A percentile compares a stretch with the other conserved stretches of the same genome.
Conservation (phyloP, 2,888 invertebrate genomes). For the Hoplodrina blanda region DNA sequence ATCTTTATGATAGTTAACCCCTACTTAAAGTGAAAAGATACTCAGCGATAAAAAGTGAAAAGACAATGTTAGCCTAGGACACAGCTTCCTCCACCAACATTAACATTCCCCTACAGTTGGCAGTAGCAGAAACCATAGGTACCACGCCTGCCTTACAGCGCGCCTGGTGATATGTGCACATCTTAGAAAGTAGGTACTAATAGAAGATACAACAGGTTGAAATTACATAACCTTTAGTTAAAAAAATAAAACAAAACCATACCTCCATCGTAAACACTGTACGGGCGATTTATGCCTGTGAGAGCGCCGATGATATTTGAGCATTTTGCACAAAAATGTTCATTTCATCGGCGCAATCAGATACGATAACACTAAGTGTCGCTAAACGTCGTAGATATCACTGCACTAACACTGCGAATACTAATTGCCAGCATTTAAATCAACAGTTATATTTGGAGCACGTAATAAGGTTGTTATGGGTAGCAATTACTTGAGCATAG, state of each 20-base stretch:
- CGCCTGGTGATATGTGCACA: not conserved
- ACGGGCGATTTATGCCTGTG: constrained; percentile 89
- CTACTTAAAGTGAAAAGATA: too few species aligned
- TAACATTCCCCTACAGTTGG: not conserved
- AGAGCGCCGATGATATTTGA: constrained; percentile 90
- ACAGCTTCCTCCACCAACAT: too few species aligned
- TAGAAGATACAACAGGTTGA: not conserved
- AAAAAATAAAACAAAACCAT: constrained; percentile 48
- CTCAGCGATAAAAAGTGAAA: too few species aligned
- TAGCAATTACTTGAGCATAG: constrained; percentile 64
- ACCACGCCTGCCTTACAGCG: not conserved
- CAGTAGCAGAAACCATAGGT: not conserved
- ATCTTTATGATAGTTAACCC: too few species aligned
- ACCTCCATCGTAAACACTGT: constrained; percentile 89
- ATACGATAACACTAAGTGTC: constrained; percentile 66
- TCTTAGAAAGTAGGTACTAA: too few species aligned
- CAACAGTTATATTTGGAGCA: constrained; percentile 70
- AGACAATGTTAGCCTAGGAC: too few species aligned
- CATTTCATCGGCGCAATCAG: constrained; percentile 82
- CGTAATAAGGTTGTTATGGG: constrained; percentile 63
- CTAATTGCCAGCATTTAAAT: constrained; percentile 64
- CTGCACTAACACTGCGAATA: constrained; percentile 68
- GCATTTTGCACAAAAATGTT: constrained; percentile 89
- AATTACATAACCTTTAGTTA: not conserved
- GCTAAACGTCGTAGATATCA: constrained; percentile 69